Evolutionary conservation across 1,140 invertebrate genomes (phyloP), one percentile per base, ranked within the genome.

Genomic region (Pissodes strobi): DNA sequence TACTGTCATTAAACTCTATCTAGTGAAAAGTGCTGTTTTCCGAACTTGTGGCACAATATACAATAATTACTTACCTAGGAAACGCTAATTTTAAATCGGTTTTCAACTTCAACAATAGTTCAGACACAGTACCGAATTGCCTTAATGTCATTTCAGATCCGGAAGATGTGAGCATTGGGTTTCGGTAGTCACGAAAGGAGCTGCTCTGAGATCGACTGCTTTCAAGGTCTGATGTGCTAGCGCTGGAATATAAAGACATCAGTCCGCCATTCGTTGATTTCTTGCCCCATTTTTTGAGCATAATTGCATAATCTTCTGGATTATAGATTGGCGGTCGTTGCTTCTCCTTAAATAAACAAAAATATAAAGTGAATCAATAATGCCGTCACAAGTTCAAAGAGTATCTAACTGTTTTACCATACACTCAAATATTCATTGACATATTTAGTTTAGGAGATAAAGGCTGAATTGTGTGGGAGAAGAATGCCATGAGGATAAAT

Each of bases 241-340:
- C 65, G 18, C 58, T 71, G 2, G 64, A 66, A 38, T 74, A 76
- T 2, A 74, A 34, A 30, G 69, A 72, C 41, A 71, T 58, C 1
- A 57, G 19, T 10, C 62, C 59, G 9, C 69, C 69, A 48, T 78
- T 79, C 23, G 79, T 57, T 58, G 84, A 79, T 66, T 86, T 83
- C 78, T 87, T 84, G 66, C 87, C 87, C 84, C 88, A 91, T 83
- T 90, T 90, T 68, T 87, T 86, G 45, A 93, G 74, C 0, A 89
- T 88, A 8, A 86, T 80, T 2, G 87, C 88, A 75, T 92, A 93
- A 74, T 93, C 90, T 77, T 93, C 91, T 0, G 90, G 87, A 78
- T 93, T 92, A 81, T 93, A 93, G 17, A 91, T 88, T 1, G 92
- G 91, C 48, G 92, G 91, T 49, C 91, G 81, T 72, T 90, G 86